A percentile compares a stretch with the other conserved stretches of the same genome.
phyloP scores from a whole-genome alignment of 1,140 invertebrate genomes.

The Saccostrea glomerata region DNA sequence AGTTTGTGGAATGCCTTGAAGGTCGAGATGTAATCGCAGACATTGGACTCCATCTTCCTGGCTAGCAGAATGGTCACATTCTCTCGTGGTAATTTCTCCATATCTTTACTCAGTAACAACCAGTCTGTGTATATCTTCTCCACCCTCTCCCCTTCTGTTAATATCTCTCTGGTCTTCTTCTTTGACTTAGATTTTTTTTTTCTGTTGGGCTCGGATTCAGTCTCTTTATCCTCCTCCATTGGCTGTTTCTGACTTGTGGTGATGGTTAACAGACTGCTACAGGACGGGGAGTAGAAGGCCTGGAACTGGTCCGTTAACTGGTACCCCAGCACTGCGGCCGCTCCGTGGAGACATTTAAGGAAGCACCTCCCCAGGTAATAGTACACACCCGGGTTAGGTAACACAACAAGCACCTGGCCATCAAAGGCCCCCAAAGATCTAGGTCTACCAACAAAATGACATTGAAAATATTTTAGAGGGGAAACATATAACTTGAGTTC shows the following conservation, averaged over 20 bases:
- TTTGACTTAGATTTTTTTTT: neutral
- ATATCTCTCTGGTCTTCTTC: too few species aligned
- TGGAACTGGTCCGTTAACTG: neutral
- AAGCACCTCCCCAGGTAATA: conserved; percentile 48
- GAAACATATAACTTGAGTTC: too few species aligned
- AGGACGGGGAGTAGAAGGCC: conserved; percentile 43
- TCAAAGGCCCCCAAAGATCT: neutral
- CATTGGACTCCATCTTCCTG: conserved; percentile 17
- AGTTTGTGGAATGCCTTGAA: conserved; percentile 7
- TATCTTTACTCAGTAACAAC: neutral
- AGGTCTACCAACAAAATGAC: neutral
- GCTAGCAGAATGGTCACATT: neutral
- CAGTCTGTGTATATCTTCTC: neutral
- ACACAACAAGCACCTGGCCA: conserved; percentile 12
- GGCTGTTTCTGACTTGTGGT: neutral
- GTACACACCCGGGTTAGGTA: neutral
- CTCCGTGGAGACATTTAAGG: conserved; percentile 21
- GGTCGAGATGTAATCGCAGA: neutral
- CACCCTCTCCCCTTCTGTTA: neutral
- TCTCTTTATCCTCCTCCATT: neutral
- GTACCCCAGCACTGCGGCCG: conserved; percentile 19
- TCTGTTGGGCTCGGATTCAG: too few species aligned
- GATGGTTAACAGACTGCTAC: conserved; percentile 46
- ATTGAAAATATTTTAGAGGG: neutral
- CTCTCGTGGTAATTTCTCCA: neutral